A percentile compares a stretch with the other conserved stretches of the same genome.
Evolutionary conservation across 2,797 vertebrate genomes (phyloP).

Genomic region (Diplodus puntazzo): DNA sequence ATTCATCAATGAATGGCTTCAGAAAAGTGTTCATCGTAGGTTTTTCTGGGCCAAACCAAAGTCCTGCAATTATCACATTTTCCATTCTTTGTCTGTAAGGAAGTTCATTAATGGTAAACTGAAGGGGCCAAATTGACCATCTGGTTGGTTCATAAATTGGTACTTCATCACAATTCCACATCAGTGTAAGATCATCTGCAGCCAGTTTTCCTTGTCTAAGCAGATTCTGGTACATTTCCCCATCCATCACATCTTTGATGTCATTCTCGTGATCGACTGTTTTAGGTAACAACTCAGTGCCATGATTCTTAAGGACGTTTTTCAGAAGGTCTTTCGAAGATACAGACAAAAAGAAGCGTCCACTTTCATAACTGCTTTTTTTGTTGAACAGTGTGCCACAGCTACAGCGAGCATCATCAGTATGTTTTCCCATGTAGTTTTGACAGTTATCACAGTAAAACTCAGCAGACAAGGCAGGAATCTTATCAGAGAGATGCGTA

Average conservation of each 20-base stretch:
- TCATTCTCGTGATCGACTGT: not conserved
- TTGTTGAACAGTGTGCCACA: constrained; percentile 11
- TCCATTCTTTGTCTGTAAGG: constrained; percentile 34
- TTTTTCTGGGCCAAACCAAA: constrained; percentile 40
- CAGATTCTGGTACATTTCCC: constrained; percentile 41
- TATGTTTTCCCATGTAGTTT: constrained; percentile 27
- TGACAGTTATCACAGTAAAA: constrained; percentile 19
- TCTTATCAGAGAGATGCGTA: not conserved
- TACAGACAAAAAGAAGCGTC: constrained; percentile 37
- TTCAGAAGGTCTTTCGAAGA: constrained; percentile 42
- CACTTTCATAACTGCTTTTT: not conserved
- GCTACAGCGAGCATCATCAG: constrained; percentile 5
- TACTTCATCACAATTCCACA: constrained; percentile 39
- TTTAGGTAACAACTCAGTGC: constrained; percentile 33
- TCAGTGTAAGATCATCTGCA: constrained; percentile 39
- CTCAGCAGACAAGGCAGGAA: not conserved
- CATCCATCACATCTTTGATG: constrained; percentile 50
- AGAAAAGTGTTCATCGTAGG: constrained; percentile 38
- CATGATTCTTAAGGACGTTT: constrained; percentile 1
- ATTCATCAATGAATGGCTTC: constrained; percentile 49
- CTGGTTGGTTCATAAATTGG: constrained; percentile 12
- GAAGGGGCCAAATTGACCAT: constrained; percentile 45
- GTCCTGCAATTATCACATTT: constrained; percentile 42
- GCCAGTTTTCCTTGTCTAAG: not conserved
- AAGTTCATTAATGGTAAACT: constrained; percentile 52